Conservation (phyloP, 2,888 invertebrate genomes). For the Pterostichus niger region DNA sequence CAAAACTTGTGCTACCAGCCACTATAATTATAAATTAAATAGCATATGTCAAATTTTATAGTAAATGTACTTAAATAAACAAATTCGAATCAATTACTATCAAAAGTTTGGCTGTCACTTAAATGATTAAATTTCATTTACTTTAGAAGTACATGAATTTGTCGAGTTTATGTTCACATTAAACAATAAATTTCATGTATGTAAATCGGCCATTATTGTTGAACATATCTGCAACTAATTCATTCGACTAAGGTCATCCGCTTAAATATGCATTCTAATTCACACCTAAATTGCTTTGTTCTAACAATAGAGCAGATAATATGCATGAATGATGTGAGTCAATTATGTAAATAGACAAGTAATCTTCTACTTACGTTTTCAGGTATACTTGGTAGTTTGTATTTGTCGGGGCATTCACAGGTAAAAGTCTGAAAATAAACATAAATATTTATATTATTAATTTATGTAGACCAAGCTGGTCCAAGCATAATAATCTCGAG, state of each 20-base stretch:
- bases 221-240: slow-evolving; percentile 10
- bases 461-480: no score
- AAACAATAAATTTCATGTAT: neutral
- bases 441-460: no score
- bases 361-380: slow-evolving; percentile 89
- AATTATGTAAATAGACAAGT: neutral
- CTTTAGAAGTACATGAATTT: no score
- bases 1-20: no score
- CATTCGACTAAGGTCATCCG: slow-evolving; percentile 30
- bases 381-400: slow-evolving; percentile 94
- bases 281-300: slow-evolving; percentile 48
- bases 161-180: no score
- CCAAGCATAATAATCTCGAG: no score
- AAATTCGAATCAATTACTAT: neutral
- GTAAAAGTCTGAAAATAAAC: slow-evolving; percentile 85
- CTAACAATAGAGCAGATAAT: slow-evolving; percentile 40
- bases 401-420: slow-evolving; percentile 88
- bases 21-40: no score
- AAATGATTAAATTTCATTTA: neutral
- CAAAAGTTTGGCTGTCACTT: neutral
- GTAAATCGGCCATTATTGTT: slow-evolving; percentile 27
- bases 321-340: neutral
- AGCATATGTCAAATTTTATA: no score
- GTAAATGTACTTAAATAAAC: neutral
- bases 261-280: slow-evolving; percentile 27